Base-by-base conservation (phyloP, 2,113 vertebrate genomes). In the Cottus gobio region DNA sequence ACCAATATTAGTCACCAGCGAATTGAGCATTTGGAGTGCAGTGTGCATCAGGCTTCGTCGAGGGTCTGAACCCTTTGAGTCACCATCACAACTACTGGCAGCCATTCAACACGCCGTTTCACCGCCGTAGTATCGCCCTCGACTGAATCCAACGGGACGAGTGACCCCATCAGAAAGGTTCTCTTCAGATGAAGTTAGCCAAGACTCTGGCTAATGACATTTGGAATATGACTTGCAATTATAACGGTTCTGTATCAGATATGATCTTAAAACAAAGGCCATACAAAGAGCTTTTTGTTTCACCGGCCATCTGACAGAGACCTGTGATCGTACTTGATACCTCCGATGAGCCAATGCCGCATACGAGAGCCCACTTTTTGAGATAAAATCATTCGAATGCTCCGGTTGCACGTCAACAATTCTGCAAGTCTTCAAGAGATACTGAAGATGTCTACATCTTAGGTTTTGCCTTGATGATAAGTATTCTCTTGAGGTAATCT, bases 371-470 rank as follows among this genome's bases (percentile, higher is more conserved):
- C 57, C 64, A 64, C 71, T 39, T 56, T 4, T 28, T 65, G 5
- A 78, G 54, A 78, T 73, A 15, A 69, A 62, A 82, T 80, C n/a
- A 54, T 84, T 34, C 84, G 26, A 81, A 79, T 60, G 50, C 30
- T 9, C 54, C 54, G 60, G 79, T 69, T 75, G 66, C 70, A 73
- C 75, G 75, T 72, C 4, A 75, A 22, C 26, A 54, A 18, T 62
- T 82, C 26, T 24, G 56, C 31, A 30, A 57, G 28, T 65, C 46
- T 68, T 62, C 46, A 50, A 5, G 16, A 26, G 30, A 0, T 56
- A 84, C 48, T 64, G 60, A 70, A 70, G 36, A 34, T 24, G 22
- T 50, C 46, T 50, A 22, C 26, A 28, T 30, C 31, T n/a, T 28
- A 7, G 3, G 39, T 62, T 58, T 68, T 71, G 31, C 15, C 22